These are phyloP conservation scores for Rhinoptilus africanus DNA, from an alignment of 2,113 vertebrate species.

Conservation along the genomic window DNA sequence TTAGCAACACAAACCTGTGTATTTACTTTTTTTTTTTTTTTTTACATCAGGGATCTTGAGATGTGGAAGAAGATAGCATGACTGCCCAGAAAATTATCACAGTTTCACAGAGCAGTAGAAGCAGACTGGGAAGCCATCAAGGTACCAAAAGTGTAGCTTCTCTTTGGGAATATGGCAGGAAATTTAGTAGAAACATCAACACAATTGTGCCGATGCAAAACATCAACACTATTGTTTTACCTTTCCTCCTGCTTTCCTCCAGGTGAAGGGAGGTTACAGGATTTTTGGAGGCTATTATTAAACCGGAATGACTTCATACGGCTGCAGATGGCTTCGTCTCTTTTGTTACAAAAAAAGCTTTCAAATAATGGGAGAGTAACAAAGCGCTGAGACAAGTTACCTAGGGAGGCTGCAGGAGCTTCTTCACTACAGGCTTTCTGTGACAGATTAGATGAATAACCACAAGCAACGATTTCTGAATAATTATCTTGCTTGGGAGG, in stretches of 20 bases:
- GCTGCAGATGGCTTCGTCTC: background rate
- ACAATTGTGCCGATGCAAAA: background rate
- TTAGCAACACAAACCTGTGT: background rate
- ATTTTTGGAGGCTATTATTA: background rate
- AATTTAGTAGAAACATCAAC: background rate
- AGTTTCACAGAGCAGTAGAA: background rate
- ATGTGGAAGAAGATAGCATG: background rate
- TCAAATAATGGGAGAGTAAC: background rate
- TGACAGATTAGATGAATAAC: background rate
- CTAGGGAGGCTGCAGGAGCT: background rate
- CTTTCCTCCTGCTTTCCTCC: constrained; percentile 35
- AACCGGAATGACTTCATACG: background rate
- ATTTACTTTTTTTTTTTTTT: background rate
- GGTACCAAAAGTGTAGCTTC: background rate
- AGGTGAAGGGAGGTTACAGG: background rate
- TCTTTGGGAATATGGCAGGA: constrained; percentile 7
- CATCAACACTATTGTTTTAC: constrained; percentile 32
- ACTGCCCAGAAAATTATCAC: background rate
- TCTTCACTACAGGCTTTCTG: background rate
- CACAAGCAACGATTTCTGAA: background rate
- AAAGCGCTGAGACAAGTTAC: background rate
- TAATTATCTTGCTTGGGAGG: background rate
- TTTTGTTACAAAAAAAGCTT: background rate
- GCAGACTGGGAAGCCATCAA: background rate
- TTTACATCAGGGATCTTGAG: background rate